Evolutionary conservation across 2,888 invertebrate species (phyloP), one percentile per base, ranked within the genome.

Genomic region (Brachylomia viminalis): DNA sequence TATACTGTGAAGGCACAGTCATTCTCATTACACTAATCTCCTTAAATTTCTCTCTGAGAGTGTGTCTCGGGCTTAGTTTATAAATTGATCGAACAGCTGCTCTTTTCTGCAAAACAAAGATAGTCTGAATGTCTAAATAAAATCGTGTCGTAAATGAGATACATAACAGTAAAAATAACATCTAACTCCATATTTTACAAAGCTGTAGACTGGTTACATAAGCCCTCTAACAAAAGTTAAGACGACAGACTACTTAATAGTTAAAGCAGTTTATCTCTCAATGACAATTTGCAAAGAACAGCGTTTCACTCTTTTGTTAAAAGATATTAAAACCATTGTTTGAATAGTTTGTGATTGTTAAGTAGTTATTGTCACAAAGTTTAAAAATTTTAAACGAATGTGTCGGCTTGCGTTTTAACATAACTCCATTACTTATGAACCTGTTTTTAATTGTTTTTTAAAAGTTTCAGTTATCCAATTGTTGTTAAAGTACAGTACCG

Each of bases 251-350:
- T 59, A 72, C 72, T 74, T 69, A 75, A 15, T n/a, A 67, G 47
- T 72, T 73, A 70, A 69, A 80, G 74, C 72, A 76, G 73, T 76
- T 80, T 67, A 71, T 78, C 38, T 82, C 83, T 75, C 56, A n/a
- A 49, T 68, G 83, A 86, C 77, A 80, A 77, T 80, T 73, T 80
- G 45, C 54, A 69, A 68, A 74, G 77, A 75, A 75, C 65, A 70
- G 69, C 72, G 71, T 71, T 77, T 61, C 59, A 66, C 23, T 72
- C 75, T 84, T 80, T 82, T 84, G 75, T 83, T 38, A 69, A 47
- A 73, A 84, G 61, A 68, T 72, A 70, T 73, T 80, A 74, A 72
- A 74, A 75, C 67, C 47, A 67, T 77, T 80, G 74, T 78, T 73
- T 23, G 23, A 54, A 15, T 59, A 59, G 66, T 70, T 65, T 56